Base-by-base conservation (phyloP, 2,113 vertebrate species). In the Octodon degus region DNA sequence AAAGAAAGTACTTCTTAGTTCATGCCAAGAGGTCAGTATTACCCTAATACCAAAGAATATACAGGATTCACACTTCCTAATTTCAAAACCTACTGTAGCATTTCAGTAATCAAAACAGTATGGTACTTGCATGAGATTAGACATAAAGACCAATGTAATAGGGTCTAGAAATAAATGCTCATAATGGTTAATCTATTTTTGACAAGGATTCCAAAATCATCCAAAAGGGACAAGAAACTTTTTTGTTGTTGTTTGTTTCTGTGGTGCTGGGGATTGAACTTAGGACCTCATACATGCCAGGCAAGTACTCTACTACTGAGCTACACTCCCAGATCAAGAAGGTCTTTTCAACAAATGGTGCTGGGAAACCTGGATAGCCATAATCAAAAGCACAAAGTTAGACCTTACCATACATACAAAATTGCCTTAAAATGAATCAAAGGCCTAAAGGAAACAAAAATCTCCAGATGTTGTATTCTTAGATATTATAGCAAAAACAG, bases 91-190 rank as follows among this genome's bases (percentile, higher is more conserved):
- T 62, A 92, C 30, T 72, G 70, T 4, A 87, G 87, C 62, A 76
- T 58, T 55, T 76, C 22, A 85, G 53, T 70, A 93, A 93, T 70
- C 72, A 55, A 93, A 86, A 96, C 19, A 81, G 25, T 47, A 34
- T 90, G 12, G 53, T 86, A 43, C 9, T 40, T 5, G 22, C 12
- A 63, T 55, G 83, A 88, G 24, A 43, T 82, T 0, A 91, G 84
- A 58, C 30, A 83, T n/a, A 77, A 86, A 63, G 43, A 72, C 65
- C n/a, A 90, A 74, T 72, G 30, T 22, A 72, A 90, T 9, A 90
- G 68, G 90, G 47, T 32, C 47, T 30, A 91, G 37, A 93, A 87
- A 84, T 65, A 86, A 70, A 72, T 6, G 13, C 27, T 5, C 83
- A 8, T 55, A 86, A 74, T 37, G 68, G 2, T 74, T 24, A 40